Conservation (phyloP, 2,888 invertebrate species). For the Carabus problematicus region DNA sequence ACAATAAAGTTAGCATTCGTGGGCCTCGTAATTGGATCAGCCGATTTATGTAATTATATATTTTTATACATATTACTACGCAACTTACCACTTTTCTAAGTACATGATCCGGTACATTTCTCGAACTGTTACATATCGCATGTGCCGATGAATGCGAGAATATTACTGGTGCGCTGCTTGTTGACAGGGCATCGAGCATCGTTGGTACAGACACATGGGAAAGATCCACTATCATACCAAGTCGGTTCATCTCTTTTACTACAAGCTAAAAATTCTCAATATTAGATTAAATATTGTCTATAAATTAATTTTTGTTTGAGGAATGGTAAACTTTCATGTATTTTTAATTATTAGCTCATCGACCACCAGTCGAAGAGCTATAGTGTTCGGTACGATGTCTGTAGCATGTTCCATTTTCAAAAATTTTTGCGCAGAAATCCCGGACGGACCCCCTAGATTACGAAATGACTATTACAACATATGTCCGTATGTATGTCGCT, state of each 20-base stretch:
- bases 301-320: not conserved
- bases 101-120: slow-evolving; percentile 68
- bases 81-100: slow-evolving; percentile 61
- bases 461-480: too few species aligned
- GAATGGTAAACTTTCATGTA: not conserved
- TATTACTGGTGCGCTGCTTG: slow-evolving; percentile 65
- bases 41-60: too few species aligned
- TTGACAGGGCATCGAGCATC: slow-evolving; percentile 63
- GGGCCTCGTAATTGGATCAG: too few species aligned
- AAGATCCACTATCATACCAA: slow-evolving; percentile 68
- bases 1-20: too few species aligned
- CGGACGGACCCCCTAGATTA: too few species aligned
- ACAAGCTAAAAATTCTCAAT: slow-evolving; percentile 56
- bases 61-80: not conserved
- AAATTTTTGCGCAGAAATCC: too few species aligned
- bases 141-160: slow-evolving; percentile 68
- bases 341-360: slow-evolving; percentile 4
- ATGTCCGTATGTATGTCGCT: too few species aligned
- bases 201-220: slow-evolving; percentile 65
- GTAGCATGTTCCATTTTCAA: too few species aligned
- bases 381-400: too few species aligned
- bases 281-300: not conserved
- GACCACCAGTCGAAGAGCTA: too few species aligned
- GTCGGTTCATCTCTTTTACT: slow-evolving; percentile 67
- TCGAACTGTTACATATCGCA: slow-evolving; percentile 63